These are phyloP conservation scores for Acrocephalus kingi DNA, from an alignment of 2,113 vertebrate genomes.

Conservation along the genomic window DNA sequence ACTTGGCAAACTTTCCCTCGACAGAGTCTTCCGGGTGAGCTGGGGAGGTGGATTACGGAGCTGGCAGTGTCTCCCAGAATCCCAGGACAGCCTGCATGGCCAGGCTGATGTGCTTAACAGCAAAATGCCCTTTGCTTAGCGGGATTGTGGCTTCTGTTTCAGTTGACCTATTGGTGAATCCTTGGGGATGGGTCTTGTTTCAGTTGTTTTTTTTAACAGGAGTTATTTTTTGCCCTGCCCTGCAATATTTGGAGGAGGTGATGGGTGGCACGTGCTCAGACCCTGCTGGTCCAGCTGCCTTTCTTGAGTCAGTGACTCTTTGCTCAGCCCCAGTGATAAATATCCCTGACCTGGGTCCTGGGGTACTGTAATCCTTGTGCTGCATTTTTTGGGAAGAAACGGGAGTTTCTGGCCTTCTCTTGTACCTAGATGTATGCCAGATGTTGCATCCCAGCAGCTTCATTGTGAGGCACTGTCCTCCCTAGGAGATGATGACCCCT, in stretches of 20 bases:
- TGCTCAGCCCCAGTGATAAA: background rate
- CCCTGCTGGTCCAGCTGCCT: accelerated
- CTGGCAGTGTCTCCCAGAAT: background rate
- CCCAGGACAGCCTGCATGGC: accelerated
- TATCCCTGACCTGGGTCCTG: background rate
- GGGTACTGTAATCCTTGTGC: background rate
- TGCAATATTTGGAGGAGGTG: background rate
- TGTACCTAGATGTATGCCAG: background rate
- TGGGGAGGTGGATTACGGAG: background rate
- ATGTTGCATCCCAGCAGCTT: background rate
- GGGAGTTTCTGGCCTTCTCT: background rate
- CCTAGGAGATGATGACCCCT: background rate
- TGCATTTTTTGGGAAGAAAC: background rate
- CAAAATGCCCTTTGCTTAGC: background rate
- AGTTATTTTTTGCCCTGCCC: background rate
- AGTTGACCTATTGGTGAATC: background rate
- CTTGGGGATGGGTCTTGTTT: background rate
- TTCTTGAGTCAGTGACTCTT: background rate
- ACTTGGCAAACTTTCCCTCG: slow-evolving; percentile 92
- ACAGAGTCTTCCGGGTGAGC: slow-evolving; percentile 94
- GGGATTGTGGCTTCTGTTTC: background rate
- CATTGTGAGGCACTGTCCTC: background rate
- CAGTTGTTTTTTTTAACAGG: background rate
- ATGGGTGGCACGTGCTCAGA: background rate
- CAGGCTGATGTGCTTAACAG: background rate